Percentiles rank a stretch among this genome's conserved stretches.
Evolutionary conservation across 1,140 invertebrate species (phyloP).

Genomic region (Polypedilum vanderplanki): DNA sequence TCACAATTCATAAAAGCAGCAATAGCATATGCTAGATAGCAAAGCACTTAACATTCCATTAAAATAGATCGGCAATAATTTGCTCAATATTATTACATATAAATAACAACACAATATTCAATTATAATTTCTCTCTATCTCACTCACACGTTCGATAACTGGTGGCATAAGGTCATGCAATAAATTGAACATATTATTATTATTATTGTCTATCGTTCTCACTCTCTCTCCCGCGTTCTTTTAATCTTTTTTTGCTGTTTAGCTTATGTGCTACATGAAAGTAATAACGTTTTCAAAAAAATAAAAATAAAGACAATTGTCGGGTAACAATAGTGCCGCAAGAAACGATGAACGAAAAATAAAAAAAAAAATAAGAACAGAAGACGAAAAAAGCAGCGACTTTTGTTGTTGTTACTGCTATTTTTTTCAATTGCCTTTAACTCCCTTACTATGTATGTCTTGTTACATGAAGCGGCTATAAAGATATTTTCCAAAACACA

Average conservation of each 20-base stretch:
- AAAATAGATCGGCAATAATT: constrained; percentile 7
- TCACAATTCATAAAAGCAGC: too few species aligned
- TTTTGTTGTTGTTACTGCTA: constrained; percentile 10
- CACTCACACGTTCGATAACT: too few species aligned
- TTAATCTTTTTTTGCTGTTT: constrained; percentile 14
- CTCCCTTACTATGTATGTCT: constrained; percentile 17
- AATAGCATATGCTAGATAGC: neutral
- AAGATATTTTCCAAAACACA: neutral
- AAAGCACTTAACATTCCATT: constrained; percentile 1
- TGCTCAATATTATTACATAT: neutral
- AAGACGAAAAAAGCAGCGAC: neutral
- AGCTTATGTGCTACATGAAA: constrained; percentile 11
- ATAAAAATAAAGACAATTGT: neutral
- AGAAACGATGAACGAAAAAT: neutral
- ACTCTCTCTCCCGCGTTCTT: neutral
- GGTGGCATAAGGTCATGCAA: constrained; percentile 1
- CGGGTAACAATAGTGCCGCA: constrained; percentile 10
- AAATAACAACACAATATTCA: neutral
- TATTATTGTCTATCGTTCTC: neutral
- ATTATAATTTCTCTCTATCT: neutral
- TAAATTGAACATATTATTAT: constrained; percentile 15
- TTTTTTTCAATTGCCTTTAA: constrained; percentile 13
- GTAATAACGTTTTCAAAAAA: constrained; percentile 14
- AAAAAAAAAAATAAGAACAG: neutral
- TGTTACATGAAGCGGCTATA: constrained; percentile 17